A percentile compares a stretch with the other conserved stretches of the same genome.
These are phyloP conservation scores for Lasius fuliginosus DNA, from an alignment of 2,888 invertebrate genomes.

Conservation along the genomic window DNA sequence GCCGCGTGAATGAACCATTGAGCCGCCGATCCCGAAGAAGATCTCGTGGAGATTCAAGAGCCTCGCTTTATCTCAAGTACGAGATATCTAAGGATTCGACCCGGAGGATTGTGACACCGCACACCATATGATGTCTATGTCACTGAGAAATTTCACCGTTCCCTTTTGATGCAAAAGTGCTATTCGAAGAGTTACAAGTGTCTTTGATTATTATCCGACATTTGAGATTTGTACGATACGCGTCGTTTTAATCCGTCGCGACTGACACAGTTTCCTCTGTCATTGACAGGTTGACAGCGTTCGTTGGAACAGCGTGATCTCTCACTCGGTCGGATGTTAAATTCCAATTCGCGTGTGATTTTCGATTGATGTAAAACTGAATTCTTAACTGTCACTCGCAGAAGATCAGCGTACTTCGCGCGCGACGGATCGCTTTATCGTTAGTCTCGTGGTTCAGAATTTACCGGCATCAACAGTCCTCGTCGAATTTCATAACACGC, in stretches of 20 bases:
- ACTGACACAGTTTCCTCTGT: background rate
- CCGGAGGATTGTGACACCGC: background rate
- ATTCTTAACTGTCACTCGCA: background rate
- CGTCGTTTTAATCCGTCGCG: background rate
- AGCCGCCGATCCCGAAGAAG: background rate
- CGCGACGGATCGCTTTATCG: conserved; percentile 25
- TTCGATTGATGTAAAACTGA: conserved; percentile 23
- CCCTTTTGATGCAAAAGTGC: conserved; percentile 13
- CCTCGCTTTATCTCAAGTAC: background rate
- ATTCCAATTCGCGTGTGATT: conserved; percentile 21
- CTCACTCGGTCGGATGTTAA: background rate
- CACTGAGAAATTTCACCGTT: background rate
- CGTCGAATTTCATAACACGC: background rate
- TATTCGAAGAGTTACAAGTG: conserved; percentile 8
- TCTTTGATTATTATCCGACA: background rate
- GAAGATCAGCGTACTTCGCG: background rate
- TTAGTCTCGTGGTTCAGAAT: background rate
- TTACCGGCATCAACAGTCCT: background rate
- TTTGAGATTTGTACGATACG: background rate
- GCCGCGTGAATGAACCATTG: background rate
- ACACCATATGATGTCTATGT: background rate
- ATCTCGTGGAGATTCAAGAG: background rate
- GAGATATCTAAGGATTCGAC: background rate
- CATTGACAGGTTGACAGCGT: background rate
- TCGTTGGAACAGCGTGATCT: conserved; percentile 2